Evolutionary conservation across 2,113 vertebrate species (phyloP), one percentile per base, ranked within the genome.

Genomic region (Spermophilus dauricus): DNA sequence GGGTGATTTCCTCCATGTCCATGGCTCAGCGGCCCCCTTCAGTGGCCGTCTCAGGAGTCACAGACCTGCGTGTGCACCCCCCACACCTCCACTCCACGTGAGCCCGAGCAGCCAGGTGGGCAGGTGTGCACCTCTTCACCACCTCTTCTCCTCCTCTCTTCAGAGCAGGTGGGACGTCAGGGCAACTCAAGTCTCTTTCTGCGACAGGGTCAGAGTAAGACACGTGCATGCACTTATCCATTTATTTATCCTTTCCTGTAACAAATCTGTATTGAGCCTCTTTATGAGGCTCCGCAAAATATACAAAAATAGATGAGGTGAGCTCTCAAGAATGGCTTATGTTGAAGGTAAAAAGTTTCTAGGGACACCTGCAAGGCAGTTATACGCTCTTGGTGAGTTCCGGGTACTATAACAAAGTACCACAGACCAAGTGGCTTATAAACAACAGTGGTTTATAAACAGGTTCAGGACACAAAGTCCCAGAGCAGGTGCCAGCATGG

Each of bases 1-100:
- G 0, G 11, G 37, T 26, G 58, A 8, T 17, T 22, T n/a, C 42
- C 80, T 56, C 37, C 16, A 9, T 0, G 0, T 48, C 78, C 0
- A 0, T 7, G 53, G 37, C n/a, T 77, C 88, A 1, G 73, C 10
- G 14, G 30, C 61, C 3, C 28, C 61, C 75, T 39, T 76, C 88
- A 5, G 70, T 32, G 1, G 69, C 63, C 61, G 17, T 32, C 12
- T 17, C 18, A 2, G 0, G 3, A 58, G 24, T 8, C 16, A 6
- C 84, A 82, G 58, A 17, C n/a, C 30, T 75, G 16, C 8, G 0
- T 77, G 13, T 16, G 32, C 20, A 0, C 22, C 58, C 0, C 39
- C 34, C 4, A 0, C 45, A 51, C 82, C 12, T 17, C 8, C 48
- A 2, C 56, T 48, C n/a, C 28, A 0, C 2, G 24, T 22, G 56